Base-by-base conservation (phyloP, 2,888 invertebrate species). In the Thecophora atra region DNA sequence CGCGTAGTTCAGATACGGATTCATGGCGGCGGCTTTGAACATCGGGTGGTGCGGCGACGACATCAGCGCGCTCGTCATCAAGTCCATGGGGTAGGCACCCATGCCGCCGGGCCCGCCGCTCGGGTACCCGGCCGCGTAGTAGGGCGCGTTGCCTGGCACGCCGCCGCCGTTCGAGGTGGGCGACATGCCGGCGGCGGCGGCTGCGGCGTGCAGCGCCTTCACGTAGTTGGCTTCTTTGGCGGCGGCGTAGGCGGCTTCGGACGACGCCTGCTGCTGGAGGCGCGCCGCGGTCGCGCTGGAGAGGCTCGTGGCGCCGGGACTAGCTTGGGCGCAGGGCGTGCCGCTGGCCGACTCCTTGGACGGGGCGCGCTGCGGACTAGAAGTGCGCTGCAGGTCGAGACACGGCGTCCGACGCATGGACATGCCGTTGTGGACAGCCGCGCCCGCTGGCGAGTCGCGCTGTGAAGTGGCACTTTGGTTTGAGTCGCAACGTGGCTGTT, bases 1-100 rank as follows among this genome's bases (percentile, higher is more conserved):
- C 5, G 95, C 94, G 82, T 96, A 96, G 71, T 93, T 92, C 75
- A 96, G 89, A 86, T 96, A 96, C 0, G 96, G 95, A 83, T 92
- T 92, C 81, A 92, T 87, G 0, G 89, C 89, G 76, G 92, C 91
- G 76, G 91, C 91, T 87, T 93, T 93, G 71, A 93, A 86, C 77
- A 90, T 89, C 8, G 91, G 91, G 80, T 93, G 93, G 81, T 93
- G 93, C 44, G 91, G 91, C 15, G 92, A 92, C 1, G 92, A 92
- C 90, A 94, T 91, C 73, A 94, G 85, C 78, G 92, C 91, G 79
- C 91, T 92, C 64, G 93, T 90, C 92, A 94, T 93, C 74, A 93
- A 85, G 81, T 94, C 94, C 89, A 93, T 91, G 73, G 88, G 91
- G 81, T 90, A 88, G 4, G 91, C n/a, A n/a, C n/a, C 91, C 79